Percentiles rank a stretch among this genome's conserved stretches.
Evolutionary conservation across 1,140 invertebrate species (phyloP).

Genomic region (Drosophila novamexicana): DNA sequence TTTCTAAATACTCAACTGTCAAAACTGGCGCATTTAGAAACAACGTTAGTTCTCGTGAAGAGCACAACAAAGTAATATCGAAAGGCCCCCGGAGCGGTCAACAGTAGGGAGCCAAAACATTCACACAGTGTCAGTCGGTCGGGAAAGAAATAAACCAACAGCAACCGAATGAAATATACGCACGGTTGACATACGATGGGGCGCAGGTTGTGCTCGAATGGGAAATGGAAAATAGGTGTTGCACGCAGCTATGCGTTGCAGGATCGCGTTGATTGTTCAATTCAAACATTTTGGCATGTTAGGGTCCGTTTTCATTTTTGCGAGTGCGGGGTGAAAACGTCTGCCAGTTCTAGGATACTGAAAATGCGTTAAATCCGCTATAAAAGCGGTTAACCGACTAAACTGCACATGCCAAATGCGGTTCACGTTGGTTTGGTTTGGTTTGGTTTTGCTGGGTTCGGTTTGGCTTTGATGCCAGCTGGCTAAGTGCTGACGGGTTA

Average conservation of each 20-base stretch:
- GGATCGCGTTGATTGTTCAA: constrained; percentile 65
- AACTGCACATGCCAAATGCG: constrained; percentile 77
- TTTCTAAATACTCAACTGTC: constrained; percentile 47
- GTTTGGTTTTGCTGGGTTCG: constrained; percentile 26
- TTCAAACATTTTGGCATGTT: constrained; percentile 79
- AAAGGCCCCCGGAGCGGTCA: constrained; percentile 16
- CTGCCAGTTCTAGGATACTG: constrained; percentile 25
- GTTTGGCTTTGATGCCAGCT: constrained; percentile 32
- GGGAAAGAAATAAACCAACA: constrained; percentile 57
- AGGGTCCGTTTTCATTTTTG: constrained; percentile 50
- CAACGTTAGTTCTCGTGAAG: constrained; percentile 10
- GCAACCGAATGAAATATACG: constrained; percentile 52
- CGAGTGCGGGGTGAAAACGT: background rate
- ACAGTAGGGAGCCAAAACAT: constrained; percentile 37
- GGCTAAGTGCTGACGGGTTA: constrained; percentile 27
- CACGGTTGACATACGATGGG: constrained; percentile 61
- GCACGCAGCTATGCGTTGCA: constrained; percentile 40
- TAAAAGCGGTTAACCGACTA: constrained; percentile 77
- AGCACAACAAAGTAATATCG: constrained; percentile 54
- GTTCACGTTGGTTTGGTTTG: constrained; percentile 36
- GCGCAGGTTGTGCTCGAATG: background rate
- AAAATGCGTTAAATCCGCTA: constrained; percentile 78
- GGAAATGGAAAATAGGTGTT: constrained; percentile 46
- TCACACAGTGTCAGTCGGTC: constrained; percentile 51
- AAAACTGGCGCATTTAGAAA: constrained; percentile 54